Base-by-base conservation (phyloP, 1,140 invertebrate genomes). In the Temnothorax longispinosus region DNA sequence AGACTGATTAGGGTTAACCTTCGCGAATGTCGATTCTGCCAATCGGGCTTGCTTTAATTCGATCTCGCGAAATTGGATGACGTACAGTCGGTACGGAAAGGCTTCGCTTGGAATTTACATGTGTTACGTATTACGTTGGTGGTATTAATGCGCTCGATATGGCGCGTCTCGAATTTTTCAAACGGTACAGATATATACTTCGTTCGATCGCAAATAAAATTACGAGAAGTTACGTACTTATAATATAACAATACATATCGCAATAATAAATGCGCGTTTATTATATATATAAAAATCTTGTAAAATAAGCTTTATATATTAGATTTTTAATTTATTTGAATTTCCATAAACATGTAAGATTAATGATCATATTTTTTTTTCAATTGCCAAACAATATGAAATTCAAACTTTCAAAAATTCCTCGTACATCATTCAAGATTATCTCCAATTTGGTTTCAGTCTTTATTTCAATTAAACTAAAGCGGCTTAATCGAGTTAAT, bases 181-280 rank as follows among this genome's bases (percentile, higher is more conserved):
- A 38, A 67, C n/a, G 32, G 27, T 35, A 65, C 11, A 64, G 18
- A 65, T 78, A 27, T 78, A 27, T 41, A 75, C 32, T 15, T 75
- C 6, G 2, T 69, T 69, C n/a, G 58, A 44, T 75, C 3, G 15
- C 32, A 21, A 35, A 10, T 76, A 60, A 76, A 76, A 44, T 58
- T 41, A 7, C 13, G 21, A 58, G 8, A 76, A 60, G 7, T 18
- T 44, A 76, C 3, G 15, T 41, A 13, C 11, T 54, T 56, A 38
- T 41, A 41, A 75, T 41, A 27, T 27, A 27, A 27, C 27, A 58
- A 58, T 18, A 76, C 13, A 41, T n/a, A 76, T 56, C 35, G 52
- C 72, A 41, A 76, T 76, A 35, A 74, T 58, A 76, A 76, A 76
- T 41, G n/a, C 52, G 52, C 27, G 44, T 50, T 78, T 50, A 65